These are phyloP conservation scores for Salvelinus fontinalis DNA, from an alignment of 2,113 vertebrate genomes.

Conservation along the genomic window DNA sequence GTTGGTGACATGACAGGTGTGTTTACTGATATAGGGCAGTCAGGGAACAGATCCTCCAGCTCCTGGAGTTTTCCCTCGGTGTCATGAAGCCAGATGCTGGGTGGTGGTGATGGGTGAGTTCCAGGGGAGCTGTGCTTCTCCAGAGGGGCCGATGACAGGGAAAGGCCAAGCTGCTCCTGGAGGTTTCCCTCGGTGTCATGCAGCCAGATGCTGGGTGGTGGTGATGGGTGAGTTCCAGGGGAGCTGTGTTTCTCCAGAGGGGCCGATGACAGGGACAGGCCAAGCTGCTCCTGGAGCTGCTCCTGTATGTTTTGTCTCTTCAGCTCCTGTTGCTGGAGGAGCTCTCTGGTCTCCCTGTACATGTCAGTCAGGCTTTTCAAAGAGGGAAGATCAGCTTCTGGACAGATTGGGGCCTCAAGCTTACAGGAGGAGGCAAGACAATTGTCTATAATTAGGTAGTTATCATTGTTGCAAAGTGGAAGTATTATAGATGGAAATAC, in stretches of 20 bases:
- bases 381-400: constrained; percentile 22
- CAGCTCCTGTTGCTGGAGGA: constrained; percentile 33
- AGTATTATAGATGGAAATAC: not conserved
- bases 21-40: not conserved
- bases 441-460: not conserved
- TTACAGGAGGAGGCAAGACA: constrained; percentile 14
- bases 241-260: not conserved
- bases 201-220: constrained; percentile 44
- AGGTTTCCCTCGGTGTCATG: constrained; percentile 28
- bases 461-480: not conserved
- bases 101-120: constrained; percentile 7
- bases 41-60: constrained; percentile 26
- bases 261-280: constrained; percentile 7
- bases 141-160: constrained; percentile 6
- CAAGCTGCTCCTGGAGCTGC: constrained; percentile 12
- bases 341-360: constrained; percentile 30
- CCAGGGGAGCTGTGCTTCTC: not conserved
- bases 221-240: not conserved
- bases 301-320: constrained; percentile 22
- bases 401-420: constrained; percentile 22
- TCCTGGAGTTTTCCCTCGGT: constrained; percentile 29
- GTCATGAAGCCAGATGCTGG: constrained; percentile 45
- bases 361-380: constrained; percentile 30
- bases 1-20: constrained; percentile 28
- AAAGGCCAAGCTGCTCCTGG: constrained; percentile 15